These are phyloP conservation scores for Drosophila sproati DNA, from an alignment of 1,140 invertebrate species.

Conservation along the genomic window DNA sequence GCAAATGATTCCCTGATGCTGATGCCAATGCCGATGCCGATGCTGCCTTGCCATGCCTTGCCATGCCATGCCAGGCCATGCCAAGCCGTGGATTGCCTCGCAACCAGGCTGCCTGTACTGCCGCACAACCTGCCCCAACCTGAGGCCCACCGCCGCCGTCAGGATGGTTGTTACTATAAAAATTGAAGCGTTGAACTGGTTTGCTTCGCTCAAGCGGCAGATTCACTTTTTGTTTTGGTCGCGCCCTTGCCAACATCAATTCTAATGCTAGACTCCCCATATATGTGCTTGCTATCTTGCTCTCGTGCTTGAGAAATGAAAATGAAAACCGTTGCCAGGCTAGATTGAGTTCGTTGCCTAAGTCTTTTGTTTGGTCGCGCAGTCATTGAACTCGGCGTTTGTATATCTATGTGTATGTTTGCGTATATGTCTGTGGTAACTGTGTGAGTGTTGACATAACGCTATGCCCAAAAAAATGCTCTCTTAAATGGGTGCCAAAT, in stretches of 20 bases:
- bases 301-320: constrained; percentile 61
- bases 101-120: constrained; percentile 41
- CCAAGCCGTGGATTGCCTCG: background rate
- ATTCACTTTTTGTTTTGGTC: constrained; percentile 76
- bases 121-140: constrained; percentile 32
- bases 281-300: constrained; percentile 16
- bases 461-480: constrained; percentile 12
- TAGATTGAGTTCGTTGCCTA: constrained; percentile 78
- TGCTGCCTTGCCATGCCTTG: constrained; percentile 10
- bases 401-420: background rate
- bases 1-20: constrained; percentile 76
- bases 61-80: background rate
- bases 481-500: constrained; percentile 53
- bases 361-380: constrained; percentile 74
- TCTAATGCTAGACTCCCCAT: constrained; percentile 58
- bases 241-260: constrained; percentile 49
- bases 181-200: constrained; percentile 49
- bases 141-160: background rate
- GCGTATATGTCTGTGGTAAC: background rate
- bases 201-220: constrained; percentile 71
- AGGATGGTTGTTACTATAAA: constrained; percentile 30
- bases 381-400: constrained; percentile 67
- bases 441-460: constrained; percentile 39
- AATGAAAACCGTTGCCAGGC: constrained; percentile 76
- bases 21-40: constrained; percentile 16